phyloP scores from a whole-genome alignment of 2,113 vertebrate species.

The Cyprinus carpio region DNA sequence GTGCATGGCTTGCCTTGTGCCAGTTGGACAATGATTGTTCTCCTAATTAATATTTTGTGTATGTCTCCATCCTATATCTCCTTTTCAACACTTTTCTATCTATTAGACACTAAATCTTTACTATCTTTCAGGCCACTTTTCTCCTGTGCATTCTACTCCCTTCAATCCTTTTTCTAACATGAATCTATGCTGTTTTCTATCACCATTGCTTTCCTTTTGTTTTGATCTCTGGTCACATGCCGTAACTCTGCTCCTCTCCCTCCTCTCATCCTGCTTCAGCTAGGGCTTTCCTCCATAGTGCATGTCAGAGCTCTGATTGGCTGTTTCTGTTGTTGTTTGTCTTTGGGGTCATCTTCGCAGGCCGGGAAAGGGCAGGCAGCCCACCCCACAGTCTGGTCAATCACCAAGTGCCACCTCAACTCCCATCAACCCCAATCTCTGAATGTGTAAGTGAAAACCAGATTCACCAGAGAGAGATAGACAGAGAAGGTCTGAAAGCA shows the following conservation, averaged over 20 bases:
- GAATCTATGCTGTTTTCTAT: not conserved
- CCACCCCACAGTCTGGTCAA: constrained; percentile 88
- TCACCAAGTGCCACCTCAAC: constrained; percentile 90
- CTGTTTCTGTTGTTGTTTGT: constrained; percentile 74
- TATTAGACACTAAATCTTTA: not conserved
- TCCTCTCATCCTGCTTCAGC: constrained; percentile 19
- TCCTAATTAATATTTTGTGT: constrained; percentile 29
- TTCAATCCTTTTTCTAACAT: constrained; percentile 4
- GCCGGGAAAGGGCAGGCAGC: constrained; percentile 90
- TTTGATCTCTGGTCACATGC: not conserved
- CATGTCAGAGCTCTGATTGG: constrained; percentile 72
- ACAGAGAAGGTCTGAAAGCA: too few relatives aligned
- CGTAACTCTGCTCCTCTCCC: constrained; percentile 33
- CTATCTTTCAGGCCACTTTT: not conserved
- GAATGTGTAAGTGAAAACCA: constrained; percentile 94
- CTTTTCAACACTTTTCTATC: not conserved
- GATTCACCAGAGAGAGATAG: constrained; percentile 64
- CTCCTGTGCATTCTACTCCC: not conserved
- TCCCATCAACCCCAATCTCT: constrained; percentile 97
- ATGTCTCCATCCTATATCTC: not conserved
- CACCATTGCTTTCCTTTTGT: too few relatives aligned
- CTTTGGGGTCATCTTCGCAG: constrained; percentile 82
- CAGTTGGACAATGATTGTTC: constrained; percentile 7
- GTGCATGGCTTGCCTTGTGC: constrained; percentile 43
- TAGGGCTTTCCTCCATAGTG: constrained; percentile 48